Percentiles rank a stretch among this genome's conserved stretches.
Evolutionary conservation across 2,797 vertebrate species (phyloP).

Genomic region (Apodemus agrarius): DNA sequence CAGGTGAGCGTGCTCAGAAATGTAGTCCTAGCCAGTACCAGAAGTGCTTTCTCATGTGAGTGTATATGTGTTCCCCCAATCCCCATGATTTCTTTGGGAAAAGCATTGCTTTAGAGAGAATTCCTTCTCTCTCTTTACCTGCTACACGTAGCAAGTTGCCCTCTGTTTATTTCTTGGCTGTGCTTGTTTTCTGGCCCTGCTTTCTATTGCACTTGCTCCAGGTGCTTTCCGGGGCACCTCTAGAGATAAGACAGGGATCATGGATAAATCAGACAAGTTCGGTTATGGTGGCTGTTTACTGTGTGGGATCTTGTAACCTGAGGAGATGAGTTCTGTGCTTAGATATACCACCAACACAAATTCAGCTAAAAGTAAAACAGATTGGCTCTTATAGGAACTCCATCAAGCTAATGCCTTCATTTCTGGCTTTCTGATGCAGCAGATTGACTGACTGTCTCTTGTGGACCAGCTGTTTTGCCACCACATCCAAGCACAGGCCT

Average conservation of each 20-base stretch:
- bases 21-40: not conserved
- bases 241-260: not conserved
- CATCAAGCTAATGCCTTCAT: not conserved
- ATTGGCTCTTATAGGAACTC: not conserved
- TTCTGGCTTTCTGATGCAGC: slow-evolving; percentile 28
- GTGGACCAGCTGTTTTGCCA: not conserved
- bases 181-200: not conserved
- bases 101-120: not conserved
- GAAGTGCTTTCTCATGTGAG: not conserved
- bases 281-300: not conserved
- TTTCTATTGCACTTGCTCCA: not conserved
- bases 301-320: not conserved
- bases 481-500: not conserved
- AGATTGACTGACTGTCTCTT: not conserved
- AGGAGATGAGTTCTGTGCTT: slow-evolving; percentile 2
- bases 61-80: not conserved
- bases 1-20: not conserved
- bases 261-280: not conserved
- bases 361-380: slow-evolving; percentile 42
- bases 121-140: not conserved
- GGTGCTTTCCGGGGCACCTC: not conserved
- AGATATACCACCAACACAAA: not conserved
- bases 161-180: not conserved
- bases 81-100: not conserved
- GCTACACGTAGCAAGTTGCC: not conserved